Evolutionary conservation across 2,888 invertebrate genomes (phyloP).

Genomic region (Pachymerium ferrugineum): DNA sequence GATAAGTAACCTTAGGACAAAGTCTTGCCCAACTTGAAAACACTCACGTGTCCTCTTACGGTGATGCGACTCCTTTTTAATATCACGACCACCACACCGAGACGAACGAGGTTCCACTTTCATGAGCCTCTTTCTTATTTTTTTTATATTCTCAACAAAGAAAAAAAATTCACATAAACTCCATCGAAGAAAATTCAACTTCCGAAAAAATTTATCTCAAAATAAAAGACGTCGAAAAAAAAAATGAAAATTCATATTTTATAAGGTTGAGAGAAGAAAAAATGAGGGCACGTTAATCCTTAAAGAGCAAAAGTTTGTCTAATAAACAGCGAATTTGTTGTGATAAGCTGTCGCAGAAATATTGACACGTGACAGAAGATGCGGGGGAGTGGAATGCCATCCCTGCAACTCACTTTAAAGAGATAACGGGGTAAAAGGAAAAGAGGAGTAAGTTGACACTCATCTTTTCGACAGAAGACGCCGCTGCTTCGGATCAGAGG

Average conservation of each 20-base stretch:
- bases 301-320: background rate
- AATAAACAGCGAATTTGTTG: slow-evolving; percentile 6
- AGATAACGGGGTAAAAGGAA: background rate
- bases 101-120: slow-evolving; percentile 27
- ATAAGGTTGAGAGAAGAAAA: background rate
- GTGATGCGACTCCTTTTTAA: slow-evolving; percentile 19
- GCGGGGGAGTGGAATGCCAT: background rate
- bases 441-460: slow-evolving; percentile 7
- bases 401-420: background rate
- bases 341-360: background rate
- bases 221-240: background rate
- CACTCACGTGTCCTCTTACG: background rate
- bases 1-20: too few species aligned
- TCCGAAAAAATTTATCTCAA: background rate
- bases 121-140: background rate
- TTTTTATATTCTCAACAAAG: too few species aligned
- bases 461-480: background rate
- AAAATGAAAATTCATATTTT: background rate
- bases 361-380: slow-evolving; percentile 16
- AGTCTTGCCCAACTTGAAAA: background rate
- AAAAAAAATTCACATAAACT: background rate
- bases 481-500: background rate
- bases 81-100: background rate
- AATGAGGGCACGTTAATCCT: background rate
- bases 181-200: background rate